Evolutionary conservation across 1,140 invertebrate species (phyloP), one percentile per base, ranked within the genome.

Genomic region (Bradysia coprophila): DNA sequence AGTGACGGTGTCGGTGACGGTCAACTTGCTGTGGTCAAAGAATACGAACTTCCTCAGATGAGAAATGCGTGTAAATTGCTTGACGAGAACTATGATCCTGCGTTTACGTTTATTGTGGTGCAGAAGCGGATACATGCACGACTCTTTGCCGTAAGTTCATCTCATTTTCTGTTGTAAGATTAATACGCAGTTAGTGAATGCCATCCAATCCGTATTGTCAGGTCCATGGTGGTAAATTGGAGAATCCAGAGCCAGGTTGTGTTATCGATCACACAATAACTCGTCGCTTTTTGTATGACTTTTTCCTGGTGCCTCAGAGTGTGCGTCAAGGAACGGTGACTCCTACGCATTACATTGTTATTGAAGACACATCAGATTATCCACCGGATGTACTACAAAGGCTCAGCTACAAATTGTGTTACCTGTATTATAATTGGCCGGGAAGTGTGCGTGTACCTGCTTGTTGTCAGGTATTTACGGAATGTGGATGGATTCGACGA

Each of bases 391-490:
- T 87, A 40, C 65, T 92, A 43, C 92, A 97, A 62, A 65, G 76
- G 45, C 53, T 95, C 5, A 76, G 83, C 0, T 95, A 87, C 58
- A 94, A 93, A 56, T 62, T 94, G 53, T 89, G 85, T 41, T 87
- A 93, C 56, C 57, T 95, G 49, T 96, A 96, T 58, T 96, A 90
- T 63, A 96, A 96, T 64, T 95, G 91, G 90, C 73, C 83, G 0
- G 91, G 90, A 11, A 89, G 89, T 1, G 75, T 95, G 15, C 61
- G 86, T 37, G 86, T 94, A 23, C 91, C 93, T 2, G 92, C 91
- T 1, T 89, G 90, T 0, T 91, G 86, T 51, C 74, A 77, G 61
- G 69, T 75, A 58, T 57, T 11, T 36, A n/a, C n/a, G n/a, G n/a
- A n/a, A n/a, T n/a, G n/a, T n/a, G n/a, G n/a, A n/a, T n/a, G n/a